phyloP scores from a whole-genome alignment of 2,113 vertebrate genomes.

The Helogale parvula region DNA sequence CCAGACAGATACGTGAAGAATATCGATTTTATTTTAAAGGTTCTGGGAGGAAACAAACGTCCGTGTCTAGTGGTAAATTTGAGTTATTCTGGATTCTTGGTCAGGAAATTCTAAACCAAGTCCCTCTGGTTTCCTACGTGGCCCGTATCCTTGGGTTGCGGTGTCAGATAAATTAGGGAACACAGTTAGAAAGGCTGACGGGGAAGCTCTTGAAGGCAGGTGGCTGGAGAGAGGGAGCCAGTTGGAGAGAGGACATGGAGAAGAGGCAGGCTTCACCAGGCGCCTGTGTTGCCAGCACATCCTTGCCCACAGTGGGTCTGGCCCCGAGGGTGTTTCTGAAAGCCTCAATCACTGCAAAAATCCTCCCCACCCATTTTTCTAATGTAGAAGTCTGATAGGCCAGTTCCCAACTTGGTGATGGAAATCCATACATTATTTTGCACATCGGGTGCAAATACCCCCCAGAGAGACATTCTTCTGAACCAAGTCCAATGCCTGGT shows the following conservation, averaged over 20 bases:
- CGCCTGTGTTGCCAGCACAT: neutral
- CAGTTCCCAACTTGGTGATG: neutral
- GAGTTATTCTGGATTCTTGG: conserved; percentile 57
- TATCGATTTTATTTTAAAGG: conserved; percentile 58
- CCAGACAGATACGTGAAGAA: conserved; percentile 39
- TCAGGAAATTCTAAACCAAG: conserved; percentile 68
- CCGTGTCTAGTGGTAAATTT: neutral
- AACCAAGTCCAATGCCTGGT: neutral
- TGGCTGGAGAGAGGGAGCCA: neutral
- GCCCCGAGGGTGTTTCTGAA: neutral
- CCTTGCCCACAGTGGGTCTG: no score
- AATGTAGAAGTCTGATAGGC: neutral
- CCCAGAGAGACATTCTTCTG: neutral
- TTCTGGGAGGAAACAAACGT: conserved; percentile 45
- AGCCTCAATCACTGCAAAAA: neutral
- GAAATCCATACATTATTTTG: neutral
- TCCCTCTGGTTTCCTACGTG: conserved; percentile 62
- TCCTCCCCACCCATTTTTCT: neutral
- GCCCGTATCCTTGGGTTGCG: neutral
- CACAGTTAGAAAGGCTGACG: conserved; percentile 45
- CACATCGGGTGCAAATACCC: neutral
- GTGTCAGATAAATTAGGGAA: conserved; percentile 59
- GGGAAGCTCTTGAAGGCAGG: neutral
- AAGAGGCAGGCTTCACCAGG: neutral
- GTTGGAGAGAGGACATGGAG: neutral